phyloP scores from a whole-genome alignment of 1,140 invertebrate genomes.

The Mercenaria mercenaria region DNA sequence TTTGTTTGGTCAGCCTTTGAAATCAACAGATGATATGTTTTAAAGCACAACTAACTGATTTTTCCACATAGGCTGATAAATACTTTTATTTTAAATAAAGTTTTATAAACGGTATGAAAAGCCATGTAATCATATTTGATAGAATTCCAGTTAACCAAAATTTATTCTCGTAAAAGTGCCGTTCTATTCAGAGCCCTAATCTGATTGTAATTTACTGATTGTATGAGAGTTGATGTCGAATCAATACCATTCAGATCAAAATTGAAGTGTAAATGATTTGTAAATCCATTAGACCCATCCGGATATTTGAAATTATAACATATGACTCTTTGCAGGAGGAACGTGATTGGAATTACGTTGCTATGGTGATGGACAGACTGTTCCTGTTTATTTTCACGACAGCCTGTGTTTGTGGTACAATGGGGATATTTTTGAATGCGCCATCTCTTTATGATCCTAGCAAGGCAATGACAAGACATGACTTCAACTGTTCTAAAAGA shows the following conservation, averaged over 20 bases:
- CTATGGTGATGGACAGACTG: constrained; percentile 99
- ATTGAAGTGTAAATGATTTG: neutral
- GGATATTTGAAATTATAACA: constrained; percentile 1
- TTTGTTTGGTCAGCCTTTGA: too few relatives aligned
- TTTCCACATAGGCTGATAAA: too few relatives aligned
- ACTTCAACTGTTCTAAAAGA: constrained; percentile 62
- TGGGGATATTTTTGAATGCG: constrained; percentile 96
- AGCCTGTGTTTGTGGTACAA: constrained; percentile 93
- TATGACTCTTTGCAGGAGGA: constrained; percentile 81
- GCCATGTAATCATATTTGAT: too few relatives aligned
- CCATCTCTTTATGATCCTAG: constrained; percentile 98
- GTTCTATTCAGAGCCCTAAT: too few relatives aligned
- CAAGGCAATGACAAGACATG: constrained; percentile 88
- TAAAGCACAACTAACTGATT: too few relatives aligned
- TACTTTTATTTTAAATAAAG: too few relatives aligned
- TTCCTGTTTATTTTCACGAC: constrained; percentile 99
- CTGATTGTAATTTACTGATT: too few relatives aligned
- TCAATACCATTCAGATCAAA: neutral
- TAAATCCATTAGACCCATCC: neutral
- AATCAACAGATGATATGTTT: too few relatives aligned
- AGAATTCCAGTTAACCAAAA: too few relatives aligned
- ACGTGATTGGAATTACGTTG: constrained; percentile 99
- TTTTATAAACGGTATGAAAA: too few relatives aligned
- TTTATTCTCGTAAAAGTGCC: too few relatives aligned
- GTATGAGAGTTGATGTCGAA: too few relatives aligned